Evolutionary conservation across 1,140 invertebrate genomes (phyloP), one percentile per base, ranked within the genome.

Genomic region (Asbolus verrucosus): DNA sequence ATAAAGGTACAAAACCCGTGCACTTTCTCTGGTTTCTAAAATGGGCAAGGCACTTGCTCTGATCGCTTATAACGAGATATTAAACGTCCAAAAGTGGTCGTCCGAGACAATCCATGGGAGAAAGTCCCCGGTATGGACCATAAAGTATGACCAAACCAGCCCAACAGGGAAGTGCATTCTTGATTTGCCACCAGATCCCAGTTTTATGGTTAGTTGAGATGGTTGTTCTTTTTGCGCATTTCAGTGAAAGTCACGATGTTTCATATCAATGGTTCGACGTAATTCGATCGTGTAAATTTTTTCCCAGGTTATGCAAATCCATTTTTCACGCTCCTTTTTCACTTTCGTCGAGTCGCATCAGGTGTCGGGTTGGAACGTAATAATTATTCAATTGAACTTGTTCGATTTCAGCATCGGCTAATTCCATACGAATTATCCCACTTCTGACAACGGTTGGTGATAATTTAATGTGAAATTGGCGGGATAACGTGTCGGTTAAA

Each of bases 21-120:
- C 19, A 67, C 65, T 67, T 67, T 67, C 65, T 67, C 65, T 14
- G 65, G 30, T 67, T 67, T 67, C 65, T 67, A 67, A 67, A 54
- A 14, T 54, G 65, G 63, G 63, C 39, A 46, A 16, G 63, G 63
- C 63, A 27, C 21, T 14, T 33, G 27, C 24, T 46, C 43, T 6
- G 65, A 30, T 67, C 65, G 16, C 9, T 50, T 50, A 14, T n/a
- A n/a, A n/a, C n/a, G n/a, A n/a, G n/a, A n/a, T n/a, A n/a, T n/a
- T n/a, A n/a, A n/a, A n/a, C n/a, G n/a, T n/a, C n/a, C n/a, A n/a
- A n/a, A n/a, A n/a, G n/a, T n/a, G n/a, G n/a, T n/a, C n/a, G n/a
- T n/a, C n/a, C n/a, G n/a, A 27, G 8, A 27, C 24, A 27, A 27
- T 27, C 24, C 24, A n/a, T n/a, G n/a, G 24, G 24, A 27, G 24